Base-by-base conservation (phyloP, 2,797 vertebrate genomes). In the Todus mexicanus region DNA sequence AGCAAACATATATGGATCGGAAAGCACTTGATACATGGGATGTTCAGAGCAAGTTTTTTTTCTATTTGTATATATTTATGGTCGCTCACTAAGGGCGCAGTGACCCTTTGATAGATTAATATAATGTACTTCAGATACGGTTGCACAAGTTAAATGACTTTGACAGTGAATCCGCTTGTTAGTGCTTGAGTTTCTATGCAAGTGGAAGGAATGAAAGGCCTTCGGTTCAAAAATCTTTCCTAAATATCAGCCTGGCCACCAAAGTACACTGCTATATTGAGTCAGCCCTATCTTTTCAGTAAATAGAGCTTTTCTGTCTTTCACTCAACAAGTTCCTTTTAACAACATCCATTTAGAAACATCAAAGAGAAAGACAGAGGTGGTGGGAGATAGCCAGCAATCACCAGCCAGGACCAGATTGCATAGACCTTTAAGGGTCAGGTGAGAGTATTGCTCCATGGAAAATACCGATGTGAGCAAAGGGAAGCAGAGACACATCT, bases 361-460 rank as follows among this genome's bases (percentile, higher is more conserved):
- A 96, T 96, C 96, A 97, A 96, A 97, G 96, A 63, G 91, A 48
- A 86, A n/a, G 75, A 25, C 3, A 7, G 90, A 91, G 92, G 93
- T 79, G 68, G 75, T 31, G 70, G 90, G 78, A 50, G 82, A 69
- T 75, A 77, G 72, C 72, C 79, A 70, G 61, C 66, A 78, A 71
- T 91, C 90, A 60, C 92, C 82, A 89, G 80, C 87, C 75, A 66
- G 89, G 66, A 1, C 22, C 2, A 27, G 65, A 33, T 94, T 81
- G 83, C 80, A 35, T 13, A 78, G 82, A 29, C 56, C 89, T 94
- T 78, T 18, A 2, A 65, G 96, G 97, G 95, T 97, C 97, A 96
- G 95, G 94, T 76, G 94, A 92, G 95, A 84, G 89, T 92, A 89
- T 96, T 93, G 81, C 93, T 96, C 81, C 3, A 10, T 68, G 74